Evolutionary conservation across 2,888 invertebrate genomes (phyloP).

Genomic region (Pseudolycoriella hygida): DNA sequence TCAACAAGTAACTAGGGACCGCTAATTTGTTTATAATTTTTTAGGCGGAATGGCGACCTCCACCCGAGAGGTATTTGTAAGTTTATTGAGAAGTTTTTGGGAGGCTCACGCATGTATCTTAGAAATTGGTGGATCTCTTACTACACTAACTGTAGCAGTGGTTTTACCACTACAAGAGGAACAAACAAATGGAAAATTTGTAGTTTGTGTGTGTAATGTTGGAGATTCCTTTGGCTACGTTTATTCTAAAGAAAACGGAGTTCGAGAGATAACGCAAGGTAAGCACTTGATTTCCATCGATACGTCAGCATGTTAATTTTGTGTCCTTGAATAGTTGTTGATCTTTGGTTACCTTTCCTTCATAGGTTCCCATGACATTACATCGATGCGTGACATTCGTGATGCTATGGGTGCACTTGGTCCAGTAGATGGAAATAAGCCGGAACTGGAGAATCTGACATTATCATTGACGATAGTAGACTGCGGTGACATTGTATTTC

Average conservation of each 20-base stretch:
- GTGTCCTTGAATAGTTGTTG: too few species aligned
- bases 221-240: slow-evolving; percentile 82
- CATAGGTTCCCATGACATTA: slow-evolving; percentile 71
- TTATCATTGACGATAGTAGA: slow-evolving; percentile 66
- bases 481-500: slow-evolving; percentile 64
- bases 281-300: too few species aligned
- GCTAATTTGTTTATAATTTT: too few species aligned
- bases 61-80: slow-evolving; percentile 56
- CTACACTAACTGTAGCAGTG: slow-evolving; percentile 67
- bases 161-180: slow-evolving; percentile 38
- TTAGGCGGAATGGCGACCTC: slow-evolving; percentile 27
- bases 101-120: slow-evolving; percentile 72
- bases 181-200: slow-evolving; percentile 30
- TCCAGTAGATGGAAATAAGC: slow-evolving; percentile 68
- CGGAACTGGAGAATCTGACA: slow-evolving; percentile 74
- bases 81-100: slow-evolving; percentile 61
- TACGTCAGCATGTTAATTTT: too few species aligned
- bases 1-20: too few species aligned
- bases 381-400: slow-evolving; percentile 56
- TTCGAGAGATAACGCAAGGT: slow-evolving; percentile 65
- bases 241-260: slow-evolving; percentile 55
- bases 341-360: too few species aligned
- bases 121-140: slow-evolving; percentile 63
- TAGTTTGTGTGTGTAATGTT: slow-evolving; percentile 75
- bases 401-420: slow-evolving; percentile 79